These are phyloP conservation scores for Hemichromis elongatus DNA, from an alignment of 2,113 vertebrate genomes.

Conservation along the genomic window DNA sequence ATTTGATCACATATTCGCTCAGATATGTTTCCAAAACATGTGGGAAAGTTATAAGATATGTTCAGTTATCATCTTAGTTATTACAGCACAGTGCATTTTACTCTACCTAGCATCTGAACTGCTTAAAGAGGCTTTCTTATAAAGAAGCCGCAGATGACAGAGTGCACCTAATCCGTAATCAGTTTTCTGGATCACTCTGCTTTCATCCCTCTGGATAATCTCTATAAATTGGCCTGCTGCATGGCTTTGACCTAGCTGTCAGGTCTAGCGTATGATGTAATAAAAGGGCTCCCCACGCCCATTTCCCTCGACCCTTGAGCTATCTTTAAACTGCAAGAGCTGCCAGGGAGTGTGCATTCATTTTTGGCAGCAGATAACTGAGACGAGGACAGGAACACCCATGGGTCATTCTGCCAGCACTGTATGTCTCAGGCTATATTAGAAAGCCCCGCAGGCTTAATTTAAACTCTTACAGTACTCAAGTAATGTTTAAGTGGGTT, in stretches of 20 bases:
- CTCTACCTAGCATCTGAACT: background rate
- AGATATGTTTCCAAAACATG: background rate
- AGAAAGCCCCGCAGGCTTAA: background rate
- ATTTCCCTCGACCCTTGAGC: constrained; percentile 4
- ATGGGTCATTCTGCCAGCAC: constrained; percentile 3
- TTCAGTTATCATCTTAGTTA: background rate
- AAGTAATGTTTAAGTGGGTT: background rate
- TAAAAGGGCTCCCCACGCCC: constrained; percentile 1
- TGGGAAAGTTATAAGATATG: background rate
- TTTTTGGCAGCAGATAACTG: constrained; percentile 60
- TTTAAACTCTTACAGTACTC: background rate
- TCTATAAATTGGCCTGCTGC: constrained; percentile 28
- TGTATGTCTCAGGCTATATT: background rate
- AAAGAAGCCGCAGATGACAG: constrained; percentile 2
- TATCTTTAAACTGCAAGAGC: constrained; percentile 64
- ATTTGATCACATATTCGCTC: background rate
- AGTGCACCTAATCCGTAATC: constrained; percentile 8
- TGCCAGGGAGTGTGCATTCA: constrained; percentile 43
- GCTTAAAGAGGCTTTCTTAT: background rate
- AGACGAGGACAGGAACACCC: constrained; percentile 24
- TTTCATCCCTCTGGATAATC: constrained; percentile 26
- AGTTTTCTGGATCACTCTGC: background rate
- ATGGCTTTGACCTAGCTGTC: constrained; percentile 37
- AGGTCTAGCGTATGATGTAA: constrained; percentile 42
- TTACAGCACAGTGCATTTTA: background rate